A percentile compares a stretch with the other conserved stretches of the same genome.
Evolutionary conservation across 1,140 invertebrate species (phyloP).

Genomic region (Melipona quadrifasciata): DNA sequence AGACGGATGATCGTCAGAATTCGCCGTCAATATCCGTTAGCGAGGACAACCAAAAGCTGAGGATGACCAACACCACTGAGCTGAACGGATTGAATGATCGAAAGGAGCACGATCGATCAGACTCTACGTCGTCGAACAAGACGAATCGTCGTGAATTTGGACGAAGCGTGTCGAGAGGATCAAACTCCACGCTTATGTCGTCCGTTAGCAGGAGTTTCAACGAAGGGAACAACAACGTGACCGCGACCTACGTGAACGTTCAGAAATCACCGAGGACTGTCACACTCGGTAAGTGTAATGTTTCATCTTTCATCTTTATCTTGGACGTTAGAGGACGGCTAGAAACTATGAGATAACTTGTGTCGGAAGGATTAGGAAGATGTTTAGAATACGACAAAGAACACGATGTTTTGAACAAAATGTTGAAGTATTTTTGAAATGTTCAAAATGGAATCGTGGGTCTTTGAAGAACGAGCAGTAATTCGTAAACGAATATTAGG

Average conservation of each 20-base stretch:
- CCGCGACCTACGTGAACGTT: conserved; percentile 30
- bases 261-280: conserved; percentile 62
- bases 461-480: neutral
- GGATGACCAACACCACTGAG: conserved; percentile 15
- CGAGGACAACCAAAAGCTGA: conserved; percentile 73
- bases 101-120: neutral
- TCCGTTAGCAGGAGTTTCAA: conserved; percentile 74
- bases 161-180: conserved; percentile 65
- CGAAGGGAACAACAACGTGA: conserved; percentile 68
- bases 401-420: too few relatives aligned
- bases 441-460: neutral
- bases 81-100: neutral
- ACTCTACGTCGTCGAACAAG: neutral
- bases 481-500: neutral
- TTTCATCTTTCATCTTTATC: neutral
- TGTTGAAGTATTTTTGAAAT: neutral
- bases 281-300: conserved; percentile 64
- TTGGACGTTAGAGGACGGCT: too few relatives aligned
- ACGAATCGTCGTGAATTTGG: conserved; percentile 31
- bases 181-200: conserved; percentile 76
- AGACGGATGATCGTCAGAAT: conserved; percentile 47
- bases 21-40: conserved; percentile 72
- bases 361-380: too few relatives aligned
- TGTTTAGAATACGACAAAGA: too few relatives aligned
- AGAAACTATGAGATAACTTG: too few relatives aligned